Evolutionary conservation across 2,113 vertebrate species (phyloP), one percentile per base, ranked within the genome.

Genomic region (Corythornis cristatus): DNA sequence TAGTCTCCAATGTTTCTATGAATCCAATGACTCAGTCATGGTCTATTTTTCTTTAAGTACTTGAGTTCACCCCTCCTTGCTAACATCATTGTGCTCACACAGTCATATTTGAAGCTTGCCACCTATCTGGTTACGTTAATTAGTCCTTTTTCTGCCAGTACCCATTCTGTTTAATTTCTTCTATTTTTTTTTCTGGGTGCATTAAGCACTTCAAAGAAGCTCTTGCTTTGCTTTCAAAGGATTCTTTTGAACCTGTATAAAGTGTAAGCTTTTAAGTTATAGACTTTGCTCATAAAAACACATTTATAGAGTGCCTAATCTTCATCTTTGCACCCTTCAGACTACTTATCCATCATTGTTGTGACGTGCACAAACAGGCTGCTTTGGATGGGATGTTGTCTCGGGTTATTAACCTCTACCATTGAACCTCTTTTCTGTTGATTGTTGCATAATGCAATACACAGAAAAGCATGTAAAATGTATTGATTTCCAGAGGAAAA

Each of bases 181-280:
- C 28, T 82, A 13, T 78, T 84, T 91, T 35, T 35, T 33, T 37
- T 83, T 7, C 33, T 66, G 46, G 45, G 22, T 86, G 12, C 53
- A 82, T 76, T 74, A 62, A 71, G 57, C 22, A 83, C 75, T 90
- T 96, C 74, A 95, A 90, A 96, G 53, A 33, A 48, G 17, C 37
- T 25, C 5, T 11, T 29, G 40, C 40, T 53, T 75, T 53, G 11
- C 28, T 87, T 94, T 96, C 67, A 93, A 78, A 95, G 25, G 48
- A 58, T 62, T 42, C 31, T 93, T 96, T 77, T 94, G 56, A 93
- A 70, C 57, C 29, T 90, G 10, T 78, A 35, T 84, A 50, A 91
- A 77, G 66, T 28, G 37, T n/a, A 78, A 74, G n/a, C 46, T 86
- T 89, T 92, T 85, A 85, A 90, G 67, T 45, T 58, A 42, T 68